A percentile compares a stretch with the other conserved stretches of the same genome.
These are phyloP conservation scores for Rhineura floridana DNA, from an alignment of 2,113 vertebrate species.

Conservation along the genomic window DNA sequence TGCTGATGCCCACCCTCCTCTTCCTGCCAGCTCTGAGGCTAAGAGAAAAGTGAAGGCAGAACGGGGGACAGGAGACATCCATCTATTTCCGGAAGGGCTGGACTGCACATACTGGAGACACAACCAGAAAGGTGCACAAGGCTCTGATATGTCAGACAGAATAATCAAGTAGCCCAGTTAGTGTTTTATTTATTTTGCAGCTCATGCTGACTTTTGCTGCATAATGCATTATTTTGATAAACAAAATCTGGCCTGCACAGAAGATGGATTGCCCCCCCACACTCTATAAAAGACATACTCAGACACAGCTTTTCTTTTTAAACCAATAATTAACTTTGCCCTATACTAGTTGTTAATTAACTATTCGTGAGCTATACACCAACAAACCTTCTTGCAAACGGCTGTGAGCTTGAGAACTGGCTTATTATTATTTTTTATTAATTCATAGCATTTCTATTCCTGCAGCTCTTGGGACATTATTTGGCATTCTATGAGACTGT, in stretches of 20 bases:
- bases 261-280: neutral
- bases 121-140: slow-evolving; percentile 19
- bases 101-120: slow-evolving; percentile 5
- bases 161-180: neutral
- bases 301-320: neutral
- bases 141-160: slow-evolving; percentile 25
- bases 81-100: slow-evolving; percentile 27
- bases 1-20: too few species aligned
- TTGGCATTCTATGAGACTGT: slow-evolving; percentile 9
- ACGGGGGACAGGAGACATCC: slow-evolving; percentile 36
- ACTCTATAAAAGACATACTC: too few species aligned
- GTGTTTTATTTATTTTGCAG: slow-evolving; percentile 21
- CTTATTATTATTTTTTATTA: neutral
- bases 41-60: slow-evolving; percentile 10
- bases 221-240: neutral
- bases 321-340: neutral
- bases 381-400: neutral
- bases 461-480: neutral
- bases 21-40: neutral
- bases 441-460: neutral
- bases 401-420: neutral
- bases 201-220: neutral
- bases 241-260: slow-evolving; percentile 1
- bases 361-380: too few species aligned
- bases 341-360: neutral